Evolutionary conservation across 2,797 vertebrate genomes (phyloP), one percentile per base, ranked within the genome.

Genomic region (Lophius americanus): DNA sequence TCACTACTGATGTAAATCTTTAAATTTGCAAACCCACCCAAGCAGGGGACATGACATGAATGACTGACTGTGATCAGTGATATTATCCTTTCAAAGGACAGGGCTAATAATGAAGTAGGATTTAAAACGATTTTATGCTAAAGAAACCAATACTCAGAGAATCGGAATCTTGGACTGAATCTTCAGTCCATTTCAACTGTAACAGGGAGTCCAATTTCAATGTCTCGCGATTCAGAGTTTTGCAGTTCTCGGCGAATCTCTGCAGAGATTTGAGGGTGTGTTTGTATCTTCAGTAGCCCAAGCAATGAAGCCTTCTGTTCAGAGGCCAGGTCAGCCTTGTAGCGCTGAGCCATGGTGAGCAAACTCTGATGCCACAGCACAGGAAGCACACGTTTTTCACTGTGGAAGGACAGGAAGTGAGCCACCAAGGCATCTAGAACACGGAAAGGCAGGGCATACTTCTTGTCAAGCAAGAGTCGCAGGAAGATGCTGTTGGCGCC

Each of bases 401-500:
- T 79, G 63, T 95, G 96, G 92, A 99, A 99, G 2, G 94, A 91
- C 89, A 99, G 93, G 92, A 99, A 99, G 89, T 99, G 98, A 55
- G 95, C 97, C 66, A 96, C 95, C 49, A 99, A 92, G 36, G 96
- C 97, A 5, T 99, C 98, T 3, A 99, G 92, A 64, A 99, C 98
- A 0, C 98, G 96, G 95, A 98, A 99, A 52, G 98, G 98, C 91
- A 99, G 93, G 0, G 98, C 98, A 0, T 99, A 99, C 9, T 98
- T 98, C 92, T 99, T 99, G 86, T 99, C 97, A 2, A 99, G 93
- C 76, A 99, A 83, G 57, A 98, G 94, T 0, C 98, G 95, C 51
- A 99, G 95, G 90, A 99, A 99, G 89, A 99, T 96, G 89, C 98
- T 99, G 93, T 96, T 99, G 87, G 98, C 97, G 0, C 98, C 96